Conservation (phyloP, 2,113 vertebrate genomes). For the Coregonus clupeaformis region DNA sequence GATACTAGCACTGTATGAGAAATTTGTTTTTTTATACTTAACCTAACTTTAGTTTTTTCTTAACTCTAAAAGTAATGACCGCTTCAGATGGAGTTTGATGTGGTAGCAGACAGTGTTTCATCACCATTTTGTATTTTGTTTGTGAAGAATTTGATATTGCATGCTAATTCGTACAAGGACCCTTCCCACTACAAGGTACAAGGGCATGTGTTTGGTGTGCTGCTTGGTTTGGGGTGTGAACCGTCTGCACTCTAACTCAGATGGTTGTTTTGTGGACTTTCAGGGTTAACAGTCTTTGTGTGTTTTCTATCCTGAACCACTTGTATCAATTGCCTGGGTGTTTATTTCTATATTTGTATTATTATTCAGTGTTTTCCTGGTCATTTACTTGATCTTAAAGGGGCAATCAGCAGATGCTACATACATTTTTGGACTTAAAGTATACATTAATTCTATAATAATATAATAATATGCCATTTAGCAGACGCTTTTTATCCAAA, state of each 20-base stretch:
- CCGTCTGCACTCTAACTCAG: background rate
- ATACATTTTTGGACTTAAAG: no score
- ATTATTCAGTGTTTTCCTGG: background rate
- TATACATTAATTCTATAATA: no score
- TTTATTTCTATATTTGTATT: background rate
- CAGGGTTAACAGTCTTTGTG: background rate
- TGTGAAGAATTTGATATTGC: conserved; percentile 88
- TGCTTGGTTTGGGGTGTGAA: conserved; percentile 13
- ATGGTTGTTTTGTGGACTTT: no score
- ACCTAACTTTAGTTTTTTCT: background rate
- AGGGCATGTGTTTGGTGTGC: conserved; percentile 33
- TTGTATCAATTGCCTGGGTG: background rate
- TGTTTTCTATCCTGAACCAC: background rate
- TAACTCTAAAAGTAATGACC: background rate
- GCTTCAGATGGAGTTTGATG: background rate
- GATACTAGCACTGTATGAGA: background rate
- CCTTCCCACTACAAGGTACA: conserved; percentile 82
- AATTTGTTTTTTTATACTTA: background rate
- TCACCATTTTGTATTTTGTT: conserved; percentile 44
- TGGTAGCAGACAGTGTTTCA: background rate
- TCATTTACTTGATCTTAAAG: no score
- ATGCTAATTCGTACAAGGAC: conserved; percentile 83
- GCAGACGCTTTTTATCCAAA: no score
- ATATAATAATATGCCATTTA: no score
- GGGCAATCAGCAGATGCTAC: no score